Base-by-base conservation (phyloP, 2,113 vertebrate genomes). In the Clupea harengus region DNA sequence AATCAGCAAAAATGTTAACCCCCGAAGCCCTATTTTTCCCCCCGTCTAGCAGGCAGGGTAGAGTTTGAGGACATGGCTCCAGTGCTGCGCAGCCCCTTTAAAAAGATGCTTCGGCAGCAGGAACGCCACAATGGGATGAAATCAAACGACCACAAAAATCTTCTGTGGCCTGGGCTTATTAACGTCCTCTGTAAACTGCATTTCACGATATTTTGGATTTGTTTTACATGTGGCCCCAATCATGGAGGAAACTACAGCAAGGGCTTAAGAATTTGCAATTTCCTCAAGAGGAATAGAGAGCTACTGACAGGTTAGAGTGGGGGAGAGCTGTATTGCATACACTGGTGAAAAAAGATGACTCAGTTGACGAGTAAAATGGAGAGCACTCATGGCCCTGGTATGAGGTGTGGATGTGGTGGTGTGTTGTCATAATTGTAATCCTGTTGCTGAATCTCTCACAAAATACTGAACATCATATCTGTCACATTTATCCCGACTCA, bases 201-300 rank as follows among this genome's bases (percentile, higher is more conserved):
- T 81, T 84, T 67, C 78, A 81, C 81, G 50, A 88, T 44, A 72
- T 89, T 85, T 85, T 64, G 49, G 80, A 89, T 84, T 86, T 81
- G 81, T 86, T 89, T 86, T 67, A 64, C 88, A 89, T 83, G 64
- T 85, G 88, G 83, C 49, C 85, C 82, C 81, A 78, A 67, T 86
- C 72, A 78, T 13, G 13, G 72, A 78, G 25, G 64, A 78, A 78
- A 78, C 28, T 78, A 39, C 72, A 78, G 72, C 72, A 78, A 78
- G 72, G 85, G 82, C 85, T 78, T 57, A 4, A 6, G 49, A 78
- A 78, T 52, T 82, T 32, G 6, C 64, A 54, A 47, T 83, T 83
- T 54, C 13, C 60, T 20, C 9, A 39, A 78, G 45, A 46, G 32
- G 20, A 39, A 86, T 82, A 64, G 20, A 72, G 25, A 39, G 54